These are phyloP conservation scores for Passer domesticus DNA, from an alignment of 2,113 vertebrate species.

Conservation along the genomic window DNA sequence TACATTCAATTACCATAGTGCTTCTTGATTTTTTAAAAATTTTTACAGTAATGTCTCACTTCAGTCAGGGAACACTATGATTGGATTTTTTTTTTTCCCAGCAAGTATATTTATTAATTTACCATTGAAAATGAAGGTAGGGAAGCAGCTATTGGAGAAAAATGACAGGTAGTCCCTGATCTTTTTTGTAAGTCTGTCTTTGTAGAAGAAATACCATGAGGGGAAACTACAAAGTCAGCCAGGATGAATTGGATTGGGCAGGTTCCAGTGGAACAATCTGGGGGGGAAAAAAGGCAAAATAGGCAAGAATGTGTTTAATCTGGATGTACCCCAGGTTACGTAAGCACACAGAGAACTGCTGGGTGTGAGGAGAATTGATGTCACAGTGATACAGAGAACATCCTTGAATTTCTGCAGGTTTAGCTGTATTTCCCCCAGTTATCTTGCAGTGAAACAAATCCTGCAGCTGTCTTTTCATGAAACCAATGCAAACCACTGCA, in stretches of 20 bases:
- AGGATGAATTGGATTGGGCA: neutral
- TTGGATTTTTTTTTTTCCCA: neutral
- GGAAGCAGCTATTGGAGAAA: neutral
- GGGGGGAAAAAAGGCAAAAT: neutral
- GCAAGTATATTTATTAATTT: neutral
- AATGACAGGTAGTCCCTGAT: neutral
- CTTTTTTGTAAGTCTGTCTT: neutral
- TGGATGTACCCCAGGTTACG: neutral
- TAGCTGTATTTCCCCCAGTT: neutral
- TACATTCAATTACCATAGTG: neutral
- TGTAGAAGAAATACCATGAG: constrained; percentile 3
- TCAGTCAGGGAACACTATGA: neutral
- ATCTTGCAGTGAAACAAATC: neutral
- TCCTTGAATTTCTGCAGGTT: constrained; percentile 17
- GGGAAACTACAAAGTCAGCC: neutral
- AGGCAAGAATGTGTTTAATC: constrained; percentile 14
- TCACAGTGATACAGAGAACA: neutral
- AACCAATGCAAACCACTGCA: neutral
- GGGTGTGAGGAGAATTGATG: neutral
- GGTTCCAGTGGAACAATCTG: neutral
- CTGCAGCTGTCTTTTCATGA: neutral
- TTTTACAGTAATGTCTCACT: neutral
- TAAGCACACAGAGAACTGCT: constrained; percentile 25
- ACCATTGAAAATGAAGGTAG: neutral
- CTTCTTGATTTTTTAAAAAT: neutral